These are phyloP conservation scores for Tenodera sinensis DNA, from an alignment of 2,888 invertebrate species.

Conservation along the genomic window DNA sequence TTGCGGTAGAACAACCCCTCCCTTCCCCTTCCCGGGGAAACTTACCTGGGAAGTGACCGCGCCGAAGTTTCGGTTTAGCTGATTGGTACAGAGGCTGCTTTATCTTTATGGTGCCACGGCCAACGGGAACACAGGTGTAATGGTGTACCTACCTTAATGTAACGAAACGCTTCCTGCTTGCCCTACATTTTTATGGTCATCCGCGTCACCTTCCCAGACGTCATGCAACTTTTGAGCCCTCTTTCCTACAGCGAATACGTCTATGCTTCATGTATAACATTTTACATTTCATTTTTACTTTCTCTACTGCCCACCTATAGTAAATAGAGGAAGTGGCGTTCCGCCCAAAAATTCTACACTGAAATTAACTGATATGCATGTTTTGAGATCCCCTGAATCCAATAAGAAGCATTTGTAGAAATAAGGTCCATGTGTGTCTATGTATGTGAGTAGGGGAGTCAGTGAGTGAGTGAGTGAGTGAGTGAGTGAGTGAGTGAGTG, in stretches of 20 bases:
- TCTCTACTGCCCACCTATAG: too few relatives aligned
- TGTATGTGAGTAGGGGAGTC: too few relatives aligned
- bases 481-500: too few relatives aligned
- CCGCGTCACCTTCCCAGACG: not conserved
- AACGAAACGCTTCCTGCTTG: not conserved
- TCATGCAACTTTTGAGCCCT: not conserved
- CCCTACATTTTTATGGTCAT: not conserved
- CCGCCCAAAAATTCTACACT: too few relatives aligned
- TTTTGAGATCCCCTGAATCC: too few relatives aligned
- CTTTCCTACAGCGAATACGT: not conserved
- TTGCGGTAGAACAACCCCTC: not conserved
- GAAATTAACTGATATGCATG: too few relatives aligned
- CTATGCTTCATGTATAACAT: too few relatives aligned
- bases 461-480: too few relatives aligned
- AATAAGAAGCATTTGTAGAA: too few relatives aligned
- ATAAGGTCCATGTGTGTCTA: too few relatives aligned
- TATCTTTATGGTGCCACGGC: not conserved
- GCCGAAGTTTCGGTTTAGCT: slow-evolving; percentile 5
- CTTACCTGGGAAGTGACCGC: not conserved
- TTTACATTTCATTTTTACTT: too few relatives aligned
- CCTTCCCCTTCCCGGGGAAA: not conserved
- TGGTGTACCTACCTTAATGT: not conserved
- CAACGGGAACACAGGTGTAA: not conserved
- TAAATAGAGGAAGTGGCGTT: too few relatives aligned
- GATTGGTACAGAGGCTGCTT: not conserved